Conservation (phyloP, 1,140 invertebrate genomes). For the Copidosoma floridanum region DNA sequence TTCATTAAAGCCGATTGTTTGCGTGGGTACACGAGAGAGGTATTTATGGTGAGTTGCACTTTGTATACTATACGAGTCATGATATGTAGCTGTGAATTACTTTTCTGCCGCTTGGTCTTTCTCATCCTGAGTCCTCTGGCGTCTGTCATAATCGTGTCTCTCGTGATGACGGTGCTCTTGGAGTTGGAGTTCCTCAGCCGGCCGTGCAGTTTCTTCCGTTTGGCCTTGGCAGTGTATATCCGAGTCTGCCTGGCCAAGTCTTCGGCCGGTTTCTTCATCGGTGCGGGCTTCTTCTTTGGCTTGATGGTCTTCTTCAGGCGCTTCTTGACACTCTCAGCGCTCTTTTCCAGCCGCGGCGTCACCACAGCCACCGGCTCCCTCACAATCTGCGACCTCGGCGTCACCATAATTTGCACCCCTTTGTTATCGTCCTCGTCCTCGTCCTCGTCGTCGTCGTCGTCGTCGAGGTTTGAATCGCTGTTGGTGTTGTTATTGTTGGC, state of each 20-base stretch:
- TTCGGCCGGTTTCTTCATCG: not conserved
- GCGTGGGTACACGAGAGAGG: not conserved
- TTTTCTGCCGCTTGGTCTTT: conserved; percentile 30
- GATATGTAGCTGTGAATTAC: too few species aligned
- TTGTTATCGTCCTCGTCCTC: not conserved
- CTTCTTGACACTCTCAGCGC: not conserved
- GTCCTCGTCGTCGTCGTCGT: conserved; percentile 1
- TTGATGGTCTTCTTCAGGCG: conserved; percentile 15
- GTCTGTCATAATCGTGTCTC: conserved; percentile 28
- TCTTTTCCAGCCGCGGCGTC: not conserved
- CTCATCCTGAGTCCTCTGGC: conserved; percentile 22
- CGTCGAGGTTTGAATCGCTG: not conserved
- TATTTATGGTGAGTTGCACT: too few species aligned
- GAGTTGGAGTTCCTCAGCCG: conserved; percentile 38
- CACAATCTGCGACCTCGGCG: not conserved
- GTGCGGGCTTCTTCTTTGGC: conserved; percentile 19
- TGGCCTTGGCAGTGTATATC: conserved; percentile 11
- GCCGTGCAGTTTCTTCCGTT: conserved; percentile 28
- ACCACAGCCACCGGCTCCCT: not conserved
- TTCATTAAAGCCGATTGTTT: too few species aligned
- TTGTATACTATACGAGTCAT: too few species aligned
- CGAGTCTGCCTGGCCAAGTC: conserved; percentile 12
- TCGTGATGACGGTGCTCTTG: conserved; percentile 39
- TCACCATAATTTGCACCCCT: not conserved
- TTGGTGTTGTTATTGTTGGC: not conserved